A percentile compares a stretch with the other conserved stretches of the same genome.
Evolutionary conservation across 2,797 vertebrate species (phyloP).

Genomic region (Masticophis lateralis): DNA sequence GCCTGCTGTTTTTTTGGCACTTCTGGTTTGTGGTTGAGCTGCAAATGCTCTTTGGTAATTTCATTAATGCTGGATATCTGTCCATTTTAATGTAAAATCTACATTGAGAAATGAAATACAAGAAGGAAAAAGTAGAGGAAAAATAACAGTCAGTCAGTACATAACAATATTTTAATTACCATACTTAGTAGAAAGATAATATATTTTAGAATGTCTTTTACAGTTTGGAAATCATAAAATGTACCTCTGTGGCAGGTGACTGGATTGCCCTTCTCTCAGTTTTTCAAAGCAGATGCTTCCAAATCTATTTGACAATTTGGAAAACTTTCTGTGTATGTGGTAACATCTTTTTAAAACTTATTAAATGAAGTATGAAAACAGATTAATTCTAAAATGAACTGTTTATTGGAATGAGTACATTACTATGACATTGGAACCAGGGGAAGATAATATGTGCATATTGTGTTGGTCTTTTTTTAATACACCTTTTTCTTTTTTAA

Average conservation of each 20-base stretch:
- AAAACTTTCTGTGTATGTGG: background rate
- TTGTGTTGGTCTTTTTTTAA: no score
- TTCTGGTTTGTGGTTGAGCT: conserved; percentile 34
- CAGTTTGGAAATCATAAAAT: background rate
- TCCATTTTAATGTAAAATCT: conserved; percentile 84
- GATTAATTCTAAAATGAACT: background rate
- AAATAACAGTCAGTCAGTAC: background rate
- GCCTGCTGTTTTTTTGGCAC: conserved; percentile 54
- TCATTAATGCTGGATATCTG: conserved; percentile 80
- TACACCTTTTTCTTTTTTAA: no score
- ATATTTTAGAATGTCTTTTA: background rate
- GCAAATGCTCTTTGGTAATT: conserved; percentile 66
- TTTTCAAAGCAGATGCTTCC: background rate
- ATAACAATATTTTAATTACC: background rate
- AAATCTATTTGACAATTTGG: background rate
- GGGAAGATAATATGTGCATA: no score
- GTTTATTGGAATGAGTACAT: background rate
- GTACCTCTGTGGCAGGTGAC: background rate
- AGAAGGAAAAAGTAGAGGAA: conserved; percentile 23
- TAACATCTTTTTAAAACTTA: background rate
- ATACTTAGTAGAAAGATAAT: background rate
- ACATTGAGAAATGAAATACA: background rate
- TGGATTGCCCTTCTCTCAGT: background rate
- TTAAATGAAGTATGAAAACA: background rate
- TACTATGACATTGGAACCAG: no score